phyloP scores from a whole-genome alignment of 2,113 vertebrate genomes.

The Brachirus orientalis region DNA sequence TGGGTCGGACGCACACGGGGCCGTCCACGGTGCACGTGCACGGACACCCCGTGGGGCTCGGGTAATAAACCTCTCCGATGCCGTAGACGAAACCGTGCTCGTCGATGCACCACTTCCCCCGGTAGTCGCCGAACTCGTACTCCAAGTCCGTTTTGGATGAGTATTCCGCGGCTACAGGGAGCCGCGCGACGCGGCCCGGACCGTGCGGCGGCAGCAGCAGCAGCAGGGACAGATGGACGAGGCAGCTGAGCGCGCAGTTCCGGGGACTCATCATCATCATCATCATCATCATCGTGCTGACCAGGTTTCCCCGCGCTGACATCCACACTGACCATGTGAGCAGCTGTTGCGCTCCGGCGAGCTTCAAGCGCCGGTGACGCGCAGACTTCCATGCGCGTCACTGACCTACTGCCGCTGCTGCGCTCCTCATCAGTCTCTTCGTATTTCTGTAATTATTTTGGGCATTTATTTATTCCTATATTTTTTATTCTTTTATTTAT shows the following conservation, averaged over 20 bases:
- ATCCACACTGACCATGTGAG: not conserved
- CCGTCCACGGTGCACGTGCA: slow-evolving; percentile 84
- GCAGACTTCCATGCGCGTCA: not conserved
- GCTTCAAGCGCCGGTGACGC: slow-evolving; percentile 32
- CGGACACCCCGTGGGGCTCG: slow-evolving; percentile 77
- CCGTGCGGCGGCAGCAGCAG: slow-evolving; percentile 7
- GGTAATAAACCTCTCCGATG: slow-evolving; percentile 80
- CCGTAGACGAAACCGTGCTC: slow-evolving; percentile 82
- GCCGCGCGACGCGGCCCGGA: not conserved
- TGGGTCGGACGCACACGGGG: slow-evolving; percentile 79
- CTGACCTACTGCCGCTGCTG: not conserved
- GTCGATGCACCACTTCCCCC: slow-evolving; percentile 84
- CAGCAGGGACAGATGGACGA: slow-evolving; percentile 22
- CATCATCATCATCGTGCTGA: slow-evolving; percentile 37
- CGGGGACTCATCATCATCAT: slow-evolving; percentile 22
- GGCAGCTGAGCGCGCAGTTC: slow-evolving; percentile 27
- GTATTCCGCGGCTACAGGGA: slow-evolving; percentile 54
- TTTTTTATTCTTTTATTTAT: no score
- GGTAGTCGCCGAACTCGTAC: slow-evolving; percentile 83
- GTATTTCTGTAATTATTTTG: no score
- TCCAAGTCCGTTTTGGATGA: slow-evolving; percentile 76
- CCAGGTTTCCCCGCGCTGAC: slow-evolving; percentile 2
- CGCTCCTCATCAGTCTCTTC: no score
- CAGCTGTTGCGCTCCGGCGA: not conserved
- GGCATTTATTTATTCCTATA: no score